Conservation (phyloP, 2,113 vertebrate species). For the Pelodiscus sinensis region DNA sequence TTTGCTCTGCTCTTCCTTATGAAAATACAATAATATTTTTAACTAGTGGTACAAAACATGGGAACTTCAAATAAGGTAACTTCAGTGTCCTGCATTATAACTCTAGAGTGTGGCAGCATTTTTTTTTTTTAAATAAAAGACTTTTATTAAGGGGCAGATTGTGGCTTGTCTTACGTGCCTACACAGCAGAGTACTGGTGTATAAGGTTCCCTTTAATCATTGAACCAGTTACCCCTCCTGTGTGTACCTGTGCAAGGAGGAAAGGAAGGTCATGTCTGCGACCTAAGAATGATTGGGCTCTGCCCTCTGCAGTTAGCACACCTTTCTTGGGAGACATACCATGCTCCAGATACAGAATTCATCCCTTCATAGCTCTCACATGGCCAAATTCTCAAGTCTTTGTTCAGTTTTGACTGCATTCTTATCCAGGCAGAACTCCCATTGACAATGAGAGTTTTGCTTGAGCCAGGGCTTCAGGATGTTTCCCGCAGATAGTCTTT, state of each 20-base stretch:
- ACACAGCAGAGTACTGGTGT: neutral
- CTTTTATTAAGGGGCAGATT: neutral
- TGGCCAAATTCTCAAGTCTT: neutral
- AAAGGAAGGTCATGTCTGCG: neutral
- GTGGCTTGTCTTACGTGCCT: neutral
- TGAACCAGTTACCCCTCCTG: neutral
- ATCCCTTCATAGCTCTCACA: neutral
- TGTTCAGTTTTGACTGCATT: neutral
- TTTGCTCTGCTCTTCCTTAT: neutral
- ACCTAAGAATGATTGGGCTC: neutral
- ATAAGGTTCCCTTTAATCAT: neutral
- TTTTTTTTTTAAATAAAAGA: neutral
- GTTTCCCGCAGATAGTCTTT: neutral
- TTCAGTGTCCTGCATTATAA: neutral
- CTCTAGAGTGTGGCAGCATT: neutral
- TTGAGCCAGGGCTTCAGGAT: neutral
- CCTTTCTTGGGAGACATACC: neutral
- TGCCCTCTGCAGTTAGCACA: neutral
- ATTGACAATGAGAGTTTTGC: neutral
- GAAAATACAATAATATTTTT: neutral
- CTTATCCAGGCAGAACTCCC: neutral
- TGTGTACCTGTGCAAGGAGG: neutral
- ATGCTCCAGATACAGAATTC: neutral
- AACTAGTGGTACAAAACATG: neutral
- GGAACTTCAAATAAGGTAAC: neutral